Base-by-base conservation (phyloP, 2,113 vertebrate species). In the Forbesichthys agassizii region DNA sequence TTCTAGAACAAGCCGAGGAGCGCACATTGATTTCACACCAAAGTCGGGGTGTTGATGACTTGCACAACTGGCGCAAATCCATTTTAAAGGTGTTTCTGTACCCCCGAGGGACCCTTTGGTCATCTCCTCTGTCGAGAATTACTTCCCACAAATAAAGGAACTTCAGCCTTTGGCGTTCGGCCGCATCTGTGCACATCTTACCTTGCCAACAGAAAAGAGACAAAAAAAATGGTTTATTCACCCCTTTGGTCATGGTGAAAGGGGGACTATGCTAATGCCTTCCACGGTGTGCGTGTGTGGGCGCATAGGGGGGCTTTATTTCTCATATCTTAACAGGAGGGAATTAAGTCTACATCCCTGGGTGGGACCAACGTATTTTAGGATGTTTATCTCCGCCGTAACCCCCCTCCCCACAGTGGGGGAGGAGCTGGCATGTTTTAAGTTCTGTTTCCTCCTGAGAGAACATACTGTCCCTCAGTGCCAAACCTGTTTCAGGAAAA, bases 31-130 rank as follows among this genome's bases (percentile, higher is more conserved):
- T 78, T 81, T 73, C 48, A 67, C 78, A 70, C 79, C 11, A 8
- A 33, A 60, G 71, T 51, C 57, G 12, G 47, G 64, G 74, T 74
- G 80, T 86, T 84, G 80, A 89, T 87, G 75, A 80, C 69, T 71
- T 5, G 3, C 77, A 18, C 71, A 64, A 70, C 54, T 52, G 69
- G 33, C 72, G 70, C 69, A 63, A 73, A 82, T 84, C 81, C 75
- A 79, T 79, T 84, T 80, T 57, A 51, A 60, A 80, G 72, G 80
- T 75, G 82, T 83, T 83, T 79, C 63, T 78, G 71, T 55, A 60
- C 13, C 71, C 80, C 12, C 57, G 8, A 68, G 75, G 67, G 84
- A 72, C 65, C 58, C 48, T n/a, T 67, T 48, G 54, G 57, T 64
- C 52, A 1, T n/a, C n/a, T 57, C 56, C 33, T 47, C 49, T 14